phyloP scores from a whole-genome alignment of 2,113 vertebrate genomes.

The Chaetodon auriga region DNA sequence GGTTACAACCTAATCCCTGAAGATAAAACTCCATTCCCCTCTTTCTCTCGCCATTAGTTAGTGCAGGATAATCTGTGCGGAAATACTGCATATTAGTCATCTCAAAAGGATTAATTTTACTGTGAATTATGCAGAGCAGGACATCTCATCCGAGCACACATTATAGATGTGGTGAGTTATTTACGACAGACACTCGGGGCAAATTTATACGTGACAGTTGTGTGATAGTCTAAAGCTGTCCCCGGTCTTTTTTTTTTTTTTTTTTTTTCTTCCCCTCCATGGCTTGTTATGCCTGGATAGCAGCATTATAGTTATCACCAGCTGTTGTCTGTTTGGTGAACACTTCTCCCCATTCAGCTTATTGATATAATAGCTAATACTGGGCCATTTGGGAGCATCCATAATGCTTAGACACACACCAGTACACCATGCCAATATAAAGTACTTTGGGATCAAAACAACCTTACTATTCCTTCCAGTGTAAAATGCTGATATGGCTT shows the following conservation, averaged over 20 bases:
- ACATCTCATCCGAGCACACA: conserved; percentile 55
- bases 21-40: conserved; percentile 42
- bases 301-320: conserved; percentile 59
- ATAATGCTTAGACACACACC: conserved; percentile 65
- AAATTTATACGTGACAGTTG: conserved; percentile 35
- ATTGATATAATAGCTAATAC: conserved; percentile 66
- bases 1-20: conserved; percentile 28
- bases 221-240: conserved; percentile 49
- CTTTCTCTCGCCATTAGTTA: conserved; percentile 30
- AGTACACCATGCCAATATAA: conserved; percentile 63
- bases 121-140: conserved; percentile 67
- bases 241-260: conserved; percentile 1
- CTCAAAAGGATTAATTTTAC: conserved; percentile 68
- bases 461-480: conserved; percentile 57
- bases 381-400: conserved; percentile 68
- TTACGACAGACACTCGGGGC: conserved; percentile 42
- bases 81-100: conserved; percentile 63
- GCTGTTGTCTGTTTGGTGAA: conserved; percentile 70
- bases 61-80: conserved; percentile 63
- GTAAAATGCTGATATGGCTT: conserved; percentile 60
- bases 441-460: conserved; percentile 78
- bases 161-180: conserved; percentile 48
- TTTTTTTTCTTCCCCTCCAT: neutral
- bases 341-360: conserved; percentile 59
- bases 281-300: conserved; percentile 53